These are phyloP conservation scores for Nematolebias whitei DNA, from an alignment of 2,113 vertebrate genomes.

Conservation along the genomic window DNA sequence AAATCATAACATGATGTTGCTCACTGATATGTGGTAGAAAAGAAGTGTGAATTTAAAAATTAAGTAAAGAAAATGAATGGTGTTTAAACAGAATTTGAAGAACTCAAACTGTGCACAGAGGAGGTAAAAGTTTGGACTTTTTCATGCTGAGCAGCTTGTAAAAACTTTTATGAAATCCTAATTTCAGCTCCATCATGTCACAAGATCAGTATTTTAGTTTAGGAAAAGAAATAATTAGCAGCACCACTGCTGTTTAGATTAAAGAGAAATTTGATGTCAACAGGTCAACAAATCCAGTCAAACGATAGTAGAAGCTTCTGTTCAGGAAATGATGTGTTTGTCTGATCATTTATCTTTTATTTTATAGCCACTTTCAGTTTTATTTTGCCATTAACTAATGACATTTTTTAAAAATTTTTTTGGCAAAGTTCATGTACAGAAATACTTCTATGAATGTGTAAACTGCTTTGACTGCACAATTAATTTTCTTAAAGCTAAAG, in stretches of 20 bases:
- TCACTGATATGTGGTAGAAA: too few species aligned
- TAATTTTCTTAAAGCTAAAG: slow-evolving; percentile 9
- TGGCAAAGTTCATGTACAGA: neutral
- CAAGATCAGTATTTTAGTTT: neutral
- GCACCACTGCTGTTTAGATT: too few species aligned
- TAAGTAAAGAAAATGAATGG: neutral
- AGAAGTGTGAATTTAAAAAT: neutral
- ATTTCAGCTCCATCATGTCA: neutral
- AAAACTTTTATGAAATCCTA: neutral
- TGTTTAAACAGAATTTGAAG: too few species aligned
- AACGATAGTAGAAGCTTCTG: too few species aligned
- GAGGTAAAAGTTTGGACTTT: neutral
- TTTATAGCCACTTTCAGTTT: neutral
- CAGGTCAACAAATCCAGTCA: too few species aligned
- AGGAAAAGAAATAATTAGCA: neutral
- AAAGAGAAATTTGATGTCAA: too few species aligned
- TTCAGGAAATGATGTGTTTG: too few species aligned
- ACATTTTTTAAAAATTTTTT: neutral
- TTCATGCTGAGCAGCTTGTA: neutral
- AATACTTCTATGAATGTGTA: neutral
- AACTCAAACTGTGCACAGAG: too few species aligned
- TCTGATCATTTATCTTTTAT: too few species aligned
- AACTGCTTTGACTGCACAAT: neutral
- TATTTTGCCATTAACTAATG: neutral
- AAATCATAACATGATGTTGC: too few species aligned